Conservation (phyloP, 2,113 vertebrate genomes). For the Megaceryle maxima region DNA sequence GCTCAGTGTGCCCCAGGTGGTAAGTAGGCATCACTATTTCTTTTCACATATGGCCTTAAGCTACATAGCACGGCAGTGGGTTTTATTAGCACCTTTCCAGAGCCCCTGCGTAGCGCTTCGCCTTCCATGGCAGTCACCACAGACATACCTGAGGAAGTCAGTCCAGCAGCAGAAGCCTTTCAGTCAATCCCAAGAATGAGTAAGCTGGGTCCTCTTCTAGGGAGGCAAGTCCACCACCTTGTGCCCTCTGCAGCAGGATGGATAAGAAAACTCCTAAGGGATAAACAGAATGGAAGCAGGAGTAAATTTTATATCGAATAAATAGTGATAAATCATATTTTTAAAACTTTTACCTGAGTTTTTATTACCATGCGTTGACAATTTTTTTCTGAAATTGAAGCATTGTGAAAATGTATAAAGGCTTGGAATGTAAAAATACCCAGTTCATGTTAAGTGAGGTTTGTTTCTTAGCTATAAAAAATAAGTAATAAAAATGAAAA, state of each 20-base stretch:
- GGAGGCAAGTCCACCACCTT: background rate
- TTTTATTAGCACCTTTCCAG: background rate
- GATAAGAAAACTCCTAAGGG: background rate
- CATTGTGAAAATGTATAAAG: background rate
- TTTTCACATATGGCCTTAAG: background rate
- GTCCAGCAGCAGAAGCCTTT: background rate
- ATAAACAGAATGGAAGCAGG: background rate
- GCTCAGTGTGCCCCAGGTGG: background rate
- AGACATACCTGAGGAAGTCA: background rate
- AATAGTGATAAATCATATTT: background rate
- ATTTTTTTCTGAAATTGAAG: background rate
- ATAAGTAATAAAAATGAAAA: constrained; percentile 17
- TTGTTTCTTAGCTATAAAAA: constrained; percentile 10
- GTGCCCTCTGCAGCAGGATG: background rate
- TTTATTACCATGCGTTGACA: background rate
- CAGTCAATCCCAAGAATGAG: background rate
- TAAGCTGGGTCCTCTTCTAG: background rate
- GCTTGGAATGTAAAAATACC: background rate
- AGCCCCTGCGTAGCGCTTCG: accelerated
- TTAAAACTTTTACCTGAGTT: background rate
- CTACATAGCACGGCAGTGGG: background rate
- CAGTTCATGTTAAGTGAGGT: background rate
- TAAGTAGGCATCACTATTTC: background rate
- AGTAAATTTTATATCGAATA: background rate
- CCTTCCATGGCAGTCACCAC: background rate